Conservation (phyloP, 2,797 vertebrate species). For the Cirrhinus mrigala region DNA sequence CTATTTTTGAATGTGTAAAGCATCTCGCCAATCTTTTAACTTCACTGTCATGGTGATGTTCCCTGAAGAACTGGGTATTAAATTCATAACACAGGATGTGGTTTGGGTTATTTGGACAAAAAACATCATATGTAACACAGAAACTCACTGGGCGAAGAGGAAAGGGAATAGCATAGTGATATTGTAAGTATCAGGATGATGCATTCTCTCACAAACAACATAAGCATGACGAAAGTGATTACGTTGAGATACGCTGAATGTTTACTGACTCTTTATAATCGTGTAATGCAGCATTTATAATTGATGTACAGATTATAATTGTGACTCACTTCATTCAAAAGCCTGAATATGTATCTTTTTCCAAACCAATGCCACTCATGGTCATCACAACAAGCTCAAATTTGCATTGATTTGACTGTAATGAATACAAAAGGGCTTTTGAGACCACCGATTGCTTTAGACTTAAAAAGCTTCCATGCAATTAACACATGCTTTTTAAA, state of each 20-base stretch:
- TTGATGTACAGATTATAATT: neutral
- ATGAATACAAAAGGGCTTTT: neutral
- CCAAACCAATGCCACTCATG: neutral
- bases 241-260: neutral
- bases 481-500: neutral
- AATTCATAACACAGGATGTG: neutral
- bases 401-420: conserved; percentile 11
- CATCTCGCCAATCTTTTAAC: neutral
- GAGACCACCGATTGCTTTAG: neutral
- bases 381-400: neutral
- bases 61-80: neutral
- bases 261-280: neutral
- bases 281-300: neutral
- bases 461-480: neutral
- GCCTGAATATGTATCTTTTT: neutral
- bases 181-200: neutral
- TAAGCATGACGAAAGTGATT: neutral
- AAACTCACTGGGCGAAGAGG: neutral
- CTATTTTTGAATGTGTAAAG: neutral
- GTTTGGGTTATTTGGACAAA: neutral
- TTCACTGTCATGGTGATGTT: neutral
- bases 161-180: neutral
- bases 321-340: neutral
- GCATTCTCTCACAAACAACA: neutral
- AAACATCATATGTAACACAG: neutral